Base-by-base conservation (phyloP, 2,888 invertebrate genomes). In the Drosophila seclusa region DNA sequence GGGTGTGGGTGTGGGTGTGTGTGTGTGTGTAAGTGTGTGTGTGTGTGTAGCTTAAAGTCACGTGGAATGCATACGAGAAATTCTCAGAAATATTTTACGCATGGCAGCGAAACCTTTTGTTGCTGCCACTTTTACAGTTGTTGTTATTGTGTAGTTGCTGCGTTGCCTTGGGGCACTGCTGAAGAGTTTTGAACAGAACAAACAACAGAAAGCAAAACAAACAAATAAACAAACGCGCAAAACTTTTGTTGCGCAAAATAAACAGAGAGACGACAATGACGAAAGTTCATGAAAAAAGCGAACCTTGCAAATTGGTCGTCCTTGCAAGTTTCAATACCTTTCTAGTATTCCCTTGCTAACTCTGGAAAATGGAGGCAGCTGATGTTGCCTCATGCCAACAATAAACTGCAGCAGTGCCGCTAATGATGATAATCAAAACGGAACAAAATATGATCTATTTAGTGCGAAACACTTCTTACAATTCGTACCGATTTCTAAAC, bases 61-160 rank as follows among this genome's bases (percentile, higher is more conserved):
- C 85, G 77, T 85, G 79, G 77, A 82, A 84, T 79, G 87, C 85
- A 72, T 60, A 68, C 57, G 62, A 68, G 62, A 72, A 77, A 82
- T 87, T 82, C 86, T 76, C 50, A 79, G 80, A 88, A 77, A 88
- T 85, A 88, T 88, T 88, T 82, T 73, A 86, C 90, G 90, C 85
- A 88, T 89, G 82, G 60, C 88, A 82, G 74, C 64, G 73, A 53
- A 75, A 78, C 68, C 73, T 68, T 76, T 79, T 82, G 76, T 71
- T 83, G 72, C 65, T 63, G 66, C 57, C 53, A 66, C 80, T 66
- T 53, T 65, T 73, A 27, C 59, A 40, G 40, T 36, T 62, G 60
- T 45, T 62, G 52, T 55, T 53, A 21, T 54, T 66, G 61, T 69
- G 45, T 63, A 63, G 65, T 68, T 72, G 64, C 61, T 69, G 48